Evolutionary conservation across 1,140 invertebrate species (phyloP), one percentile per base, ranked within the genome.

Genomic region (Asobara japonica): DNA sequence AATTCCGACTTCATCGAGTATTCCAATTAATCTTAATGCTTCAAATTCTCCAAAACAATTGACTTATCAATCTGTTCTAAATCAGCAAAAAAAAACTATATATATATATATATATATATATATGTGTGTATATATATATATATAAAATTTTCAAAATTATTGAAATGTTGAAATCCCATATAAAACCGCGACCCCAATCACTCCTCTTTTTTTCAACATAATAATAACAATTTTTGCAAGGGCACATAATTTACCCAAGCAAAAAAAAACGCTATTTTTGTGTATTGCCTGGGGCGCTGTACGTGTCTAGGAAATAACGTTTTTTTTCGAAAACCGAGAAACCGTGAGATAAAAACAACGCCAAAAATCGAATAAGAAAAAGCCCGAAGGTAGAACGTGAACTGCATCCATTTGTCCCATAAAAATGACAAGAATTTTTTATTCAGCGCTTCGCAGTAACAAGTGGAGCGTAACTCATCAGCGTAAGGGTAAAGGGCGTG

Each of bases 401-500:
- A 36, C n/a, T 68, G 62, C 36, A 38, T 69, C 61, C 48, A 16
- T 56, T 69, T 16, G 13, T 10, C 48, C 8, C 8, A 69, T 25
- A 51, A 51, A 56, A 69, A 45, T n/a, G 65, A 25, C 7, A 33
- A 33, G 41, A 33, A 16, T 45, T 51, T 45, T 18, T 7, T 3
- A 66, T 27, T 66, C 18, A 6, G 65, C 0, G 22, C n/a, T n/a
- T n/a, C n/a, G 29, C 30, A 69, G 16, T 31, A 62, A 30, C 29
- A 69, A 69, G 45, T 69, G 29, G 66, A 69, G 66, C 45, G 65
- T 3, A 7, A 18, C 66, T 69, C 45, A 56, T 69, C 29, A 56
- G 22, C 10, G 51, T 18, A 22, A 56, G 51, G 51, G 20, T 56
- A 56, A 56, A 56, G 51, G 51, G 51, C 51, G 22, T 56, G 18